Conservation (phyloP, 2,113 vertebrate species). For the Megaleporinus macrocephalus region DNA sequence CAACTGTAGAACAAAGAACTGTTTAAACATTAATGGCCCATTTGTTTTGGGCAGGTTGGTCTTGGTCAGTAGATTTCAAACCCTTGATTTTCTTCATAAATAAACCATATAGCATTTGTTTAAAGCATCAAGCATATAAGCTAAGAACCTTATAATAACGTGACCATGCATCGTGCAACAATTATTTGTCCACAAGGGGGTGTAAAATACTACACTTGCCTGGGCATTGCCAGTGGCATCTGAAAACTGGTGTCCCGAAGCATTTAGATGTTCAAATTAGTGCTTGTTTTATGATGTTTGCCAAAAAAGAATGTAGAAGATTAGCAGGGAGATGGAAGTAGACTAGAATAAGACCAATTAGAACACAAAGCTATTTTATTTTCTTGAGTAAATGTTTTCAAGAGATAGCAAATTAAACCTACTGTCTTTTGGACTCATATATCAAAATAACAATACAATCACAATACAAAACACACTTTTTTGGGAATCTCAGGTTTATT, state of each 20-base stretch:
- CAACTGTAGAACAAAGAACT: not conserved
- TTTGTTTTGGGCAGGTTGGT: not conserved
- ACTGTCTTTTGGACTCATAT: not conserved
- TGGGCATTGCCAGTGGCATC: not conserved
- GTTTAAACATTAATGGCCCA: not conserved
- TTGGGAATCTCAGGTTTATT: slow-evolving; percentile 6
- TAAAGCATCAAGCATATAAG: not conserved
- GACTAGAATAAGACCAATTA: not conserved
- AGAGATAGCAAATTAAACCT: not conserved
- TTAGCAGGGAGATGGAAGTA: not conserved
- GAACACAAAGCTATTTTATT: not conserved
- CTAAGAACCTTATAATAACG: not conserved
- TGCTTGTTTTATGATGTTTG: not conserved
- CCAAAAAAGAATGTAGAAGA: not conserved
- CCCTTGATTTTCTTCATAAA: not conserved
- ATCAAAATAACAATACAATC: not conserved
- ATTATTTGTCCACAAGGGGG: slow-evolving; percentile 72
- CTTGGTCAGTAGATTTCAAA: not conserved
- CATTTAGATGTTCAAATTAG: not conserved
- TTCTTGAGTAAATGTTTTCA: not conserved
- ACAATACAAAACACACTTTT: not conserved
- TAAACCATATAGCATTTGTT: not conserved
- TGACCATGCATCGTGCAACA: not conserved
- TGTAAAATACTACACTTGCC: slow-evolving; percentile 37
- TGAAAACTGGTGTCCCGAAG: not conserved